Evolutionary conservation across 1,140 invertebrate species (phyloP), one percentile per base, ranked within the genome.

Genomic region (Wasmannia auropunctata): DNA sequence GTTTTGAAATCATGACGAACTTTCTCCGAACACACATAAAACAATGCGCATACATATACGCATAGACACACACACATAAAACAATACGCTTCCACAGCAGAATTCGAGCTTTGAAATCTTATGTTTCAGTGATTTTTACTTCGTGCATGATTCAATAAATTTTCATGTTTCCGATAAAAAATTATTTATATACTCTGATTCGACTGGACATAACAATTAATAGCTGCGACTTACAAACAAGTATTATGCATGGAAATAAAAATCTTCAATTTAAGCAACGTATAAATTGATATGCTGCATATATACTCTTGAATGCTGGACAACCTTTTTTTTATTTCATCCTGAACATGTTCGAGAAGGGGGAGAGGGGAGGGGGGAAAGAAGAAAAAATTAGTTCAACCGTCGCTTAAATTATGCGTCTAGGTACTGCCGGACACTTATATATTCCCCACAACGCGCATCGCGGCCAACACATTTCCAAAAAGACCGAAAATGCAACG

Each of bases 401-500:
- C 40, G 31, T 49, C n/a, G 34, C 34, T 69, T 43, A 43, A 46
- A 58, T 63, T 65, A 37, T 51, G 43, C 31, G 43, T 46, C 65
- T 72, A 60, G 65, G 34, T 31, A 80, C 22, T 19, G 46, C n/a
- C 34, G 77, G 63, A 56, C 34, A 58, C 14, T 58, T 81, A 72
- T 58, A 58, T 56, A 72, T 72, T 81, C 28, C 28, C 14, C 31
- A 51, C 76, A 34, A 10, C 51, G 60, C 40, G 74, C 46, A 34
- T 43, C 19, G 86, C 72, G 85, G 91, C 88, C 86, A 87, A 88
- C 90, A 87, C 87, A 92, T 94, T 94, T 92, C 93, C 91, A 94
- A 93, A 94, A 94, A 93, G 93, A 93, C 90, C 65, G 87, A 92
- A 94, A 94, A 94, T 91, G 87, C 79, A 63, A 86, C 37, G 85